phyloP scores from a whole-genome alignment of 1,140 invertebrate species.

The Ceratina japonica region DNA sequence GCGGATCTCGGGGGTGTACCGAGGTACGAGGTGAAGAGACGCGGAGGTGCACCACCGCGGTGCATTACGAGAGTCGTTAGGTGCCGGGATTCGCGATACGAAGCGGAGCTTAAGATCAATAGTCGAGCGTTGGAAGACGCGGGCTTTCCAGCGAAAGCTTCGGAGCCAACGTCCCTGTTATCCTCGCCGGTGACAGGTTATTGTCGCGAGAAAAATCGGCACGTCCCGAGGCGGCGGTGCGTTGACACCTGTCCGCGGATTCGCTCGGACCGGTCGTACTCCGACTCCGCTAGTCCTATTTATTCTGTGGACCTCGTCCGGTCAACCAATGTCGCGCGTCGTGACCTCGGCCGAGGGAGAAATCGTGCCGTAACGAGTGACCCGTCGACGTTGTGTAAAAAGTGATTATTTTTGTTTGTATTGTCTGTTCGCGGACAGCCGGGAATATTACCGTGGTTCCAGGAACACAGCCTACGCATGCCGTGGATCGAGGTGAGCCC shows the following conservation, averaged over 20 bases:
- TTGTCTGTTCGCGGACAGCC: constrained; percentile 11
- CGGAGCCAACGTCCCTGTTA: neutral
- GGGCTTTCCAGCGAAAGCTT: constrained; percentile 28
- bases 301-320: neutral
- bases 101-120: constrained; percentile 50
- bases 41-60: neutral
- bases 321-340: constrained; percentile 8
- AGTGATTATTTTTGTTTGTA: constrained; percentile 45
- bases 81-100: constrained; percentile 37
- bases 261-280: constrained; percentile 19
- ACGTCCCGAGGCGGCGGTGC: neutral
- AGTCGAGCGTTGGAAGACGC: constrained; percentile 34
- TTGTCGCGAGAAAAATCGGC: neutral
- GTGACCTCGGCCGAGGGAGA: neutral
- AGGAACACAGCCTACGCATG: constrained; percentile 70
- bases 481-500: constrained; percentile 70
- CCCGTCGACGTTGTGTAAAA: constrained; percentile 19
- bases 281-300: neutral
- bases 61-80: constrained; percentile 36
- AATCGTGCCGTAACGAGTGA: constrained; percentile 13
- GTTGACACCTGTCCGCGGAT: constrained; percentile 15
- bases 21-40: neutral
- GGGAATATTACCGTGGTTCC: constrained; percentile 43
- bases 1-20: neutral
- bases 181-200: neutral